Evolutionary conservation across 2,113 vertebrate species (phyloP).

Genomic region (Bungarus multicinctus): DNA sequence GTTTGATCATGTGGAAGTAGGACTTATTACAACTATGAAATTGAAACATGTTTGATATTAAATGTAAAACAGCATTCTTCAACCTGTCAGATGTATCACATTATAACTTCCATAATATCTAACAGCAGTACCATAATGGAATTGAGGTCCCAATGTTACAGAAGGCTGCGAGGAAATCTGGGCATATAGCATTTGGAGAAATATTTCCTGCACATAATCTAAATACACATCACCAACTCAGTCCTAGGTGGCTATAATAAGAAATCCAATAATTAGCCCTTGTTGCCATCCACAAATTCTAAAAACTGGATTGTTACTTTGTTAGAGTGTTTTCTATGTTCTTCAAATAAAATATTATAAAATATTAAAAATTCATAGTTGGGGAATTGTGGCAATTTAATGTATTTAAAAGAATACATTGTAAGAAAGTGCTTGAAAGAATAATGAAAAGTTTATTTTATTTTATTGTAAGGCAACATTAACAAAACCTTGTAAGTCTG

Average conservation of each 20-base stretch:
- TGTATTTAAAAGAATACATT: background rate
- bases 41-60: background rate
- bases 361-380: slow-evolving; percentile 4
- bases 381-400: slow-evolving; percentile 4
- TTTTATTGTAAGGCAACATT: background rate
- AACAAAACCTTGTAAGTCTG: background rate
- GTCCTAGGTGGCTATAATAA: background rate
- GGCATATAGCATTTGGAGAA: background rate
- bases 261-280: background rate
- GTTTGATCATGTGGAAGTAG: background rate
- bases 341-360: slow-evolving; percentile 4
- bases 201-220: background rate
- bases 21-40: background rate
- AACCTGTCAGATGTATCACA: background rate
- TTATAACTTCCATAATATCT: background rate
- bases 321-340: background rate
- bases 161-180: background rate
- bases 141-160: background rate
- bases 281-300: slow-evolving; percentile 6
- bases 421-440: slow-evolving; percentile 11
- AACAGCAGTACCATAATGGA: background rate
- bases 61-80: background rate
- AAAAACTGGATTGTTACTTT: background rate
- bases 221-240: background rate
- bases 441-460: background rate